Base-by-base conservation (phyloP, 2,888 invertebrate genomes). In the Drosophila subquinaria region DNA sequence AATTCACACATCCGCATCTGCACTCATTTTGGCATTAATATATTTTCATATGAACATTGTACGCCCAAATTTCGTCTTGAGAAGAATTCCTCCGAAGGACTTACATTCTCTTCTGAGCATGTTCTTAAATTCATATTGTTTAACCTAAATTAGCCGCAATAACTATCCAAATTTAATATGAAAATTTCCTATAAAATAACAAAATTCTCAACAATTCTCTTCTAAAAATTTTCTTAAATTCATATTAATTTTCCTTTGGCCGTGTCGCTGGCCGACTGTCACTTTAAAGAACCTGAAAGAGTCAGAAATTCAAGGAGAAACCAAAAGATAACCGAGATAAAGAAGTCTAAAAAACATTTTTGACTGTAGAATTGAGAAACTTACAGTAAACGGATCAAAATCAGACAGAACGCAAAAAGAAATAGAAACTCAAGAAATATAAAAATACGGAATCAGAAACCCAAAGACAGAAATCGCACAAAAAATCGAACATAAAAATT, bases 241-340 rank as follows among this genome's bases (percentile, higher is more conserved):
- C 13, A 36, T 4, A 13, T 36, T 13, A 4, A 5, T 5, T 38
- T 38, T 13, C 13, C 6, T 38, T 38, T n/a, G 38, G n/a, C 38
- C 38, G 38, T 38, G 38, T 38, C 38, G 38, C 38, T 38, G 38
- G n/a, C n/a, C 38, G 38, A 38, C 38, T 38, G 38, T 38, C 38
- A 38, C n/a, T n/a, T 38, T n/a, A 0, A n/a, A 2, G n/a, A 38
- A 2, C 38, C 38, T n/a, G 0, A n/a, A 36, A 36, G n/a, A 38
- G 0, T n/a, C 36, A 38, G 4, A n/a, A 38, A 38, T 6, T 6
- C 36, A 2, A 38, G 36, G n/a, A 38, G 38, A n/a, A 38, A 8
- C 8, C 8, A 38, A 38, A 6, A n/a, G n/a, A 6, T 1, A 38
- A 3, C 3, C 0, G 2, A 10, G 3, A 10, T 10, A 10, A 9